These are phyloP conservation scores for Lepas anatifera DNA, from an alignment of 2,888 invertebrate species.

Conservation along the genomic window DNA sequence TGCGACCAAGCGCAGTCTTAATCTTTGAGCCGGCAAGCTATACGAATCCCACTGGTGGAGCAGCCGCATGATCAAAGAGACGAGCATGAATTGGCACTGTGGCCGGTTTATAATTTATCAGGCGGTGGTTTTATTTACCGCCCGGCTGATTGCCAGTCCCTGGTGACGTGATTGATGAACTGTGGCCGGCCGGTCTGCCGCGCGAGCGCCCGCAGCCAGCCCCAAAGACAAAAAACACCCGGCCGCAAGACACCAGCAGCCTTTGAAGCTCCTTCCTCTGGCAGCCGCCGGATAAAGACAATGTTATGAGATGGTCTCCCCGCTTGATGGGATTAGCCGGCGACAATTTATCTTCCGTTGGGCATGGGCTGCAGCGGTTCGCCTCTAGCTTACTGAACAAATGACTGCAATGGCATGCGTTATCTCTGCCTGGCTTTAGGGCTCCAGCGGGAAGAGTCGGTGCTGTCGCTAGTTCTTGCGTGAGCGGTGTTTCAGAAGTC, in stretches of 20 bases:
- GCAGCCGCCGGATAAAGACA: conserved; percentile 1
- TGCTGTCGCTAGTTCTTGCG: background rate
- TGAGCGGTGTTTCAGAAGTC: background rate
- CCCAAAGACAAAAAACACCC: background rate
- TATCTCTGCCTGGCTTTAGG: too few species aligned
- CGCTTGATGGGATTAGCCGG: conserved; percentile 1
- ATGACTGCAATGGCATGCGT: too few species aligned
- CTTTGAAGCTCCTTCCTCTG: background rate
- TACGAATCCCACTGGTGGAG: too few species aligned
- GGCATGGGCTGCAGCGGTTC: background rate
- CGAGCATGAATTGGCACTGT: conserved; percentile 11
- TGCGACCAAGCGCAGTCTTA: too few species aligned
- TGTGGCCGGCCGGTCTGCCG: background rate
- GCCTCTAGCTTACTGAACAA: background rate
- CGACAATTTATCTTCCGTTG: background rate
- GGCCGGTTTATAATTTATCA: conserved; percentile 8
- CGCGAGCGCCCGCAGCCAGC: background rate
- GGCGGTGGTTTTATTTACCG: background rate
- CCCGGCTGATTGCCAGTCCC: background rate
- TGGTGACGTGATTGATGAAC: background rate
- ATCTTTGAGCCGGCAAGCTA: too few species aligned
- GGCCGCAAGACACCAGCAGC: background rate
- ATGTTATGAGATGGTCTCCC: conserved; percentile 10
- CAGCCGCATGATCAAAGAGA: conserved; percentile 10
- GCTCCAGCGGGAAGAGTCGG: background rate